Conservation (phyloP, 1,140 invertebrate species). For the Listronotus bonariensis region DNA sequence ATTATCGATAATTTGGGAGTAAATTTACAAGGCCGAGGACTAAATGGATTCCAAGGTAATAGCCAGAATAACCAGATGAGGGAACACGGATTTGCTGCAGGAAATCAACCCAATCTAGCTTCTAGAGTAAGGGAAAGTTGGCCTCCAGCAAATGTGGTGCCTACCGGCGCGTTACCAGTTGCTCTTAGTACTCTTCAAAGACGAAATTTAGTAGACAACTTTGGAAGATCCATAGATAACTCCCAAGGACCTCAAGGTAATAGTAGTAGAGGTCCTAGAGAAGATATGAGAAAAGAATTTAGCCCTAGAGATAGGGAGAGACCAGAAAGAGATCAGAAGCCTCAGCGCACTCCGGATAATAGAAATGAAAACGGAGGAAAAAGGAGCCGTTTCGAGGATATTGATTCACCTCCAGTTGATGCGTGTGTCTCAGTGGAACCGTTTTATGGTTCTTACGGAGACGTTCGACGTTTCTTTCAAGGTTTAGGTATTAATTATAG, state of each 20-base stretch:
- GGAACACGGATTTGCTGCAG: neutral
- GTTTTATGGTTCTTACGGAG: conserved; percentile 67
- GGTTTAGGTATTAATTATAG: conserved; percentile 78
- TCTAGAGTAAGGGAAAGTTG: conserved; percentile 21
- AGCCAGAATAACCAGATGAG: neutral
- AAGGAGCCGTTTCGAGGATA: conserved; percentile 3
- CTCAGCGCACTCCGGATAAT: neutral
- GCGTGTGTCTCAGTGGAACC: conserved; percentile 69
- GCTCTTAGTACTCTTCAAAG: too few species aligned
- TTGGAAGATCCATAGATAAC: too few species aligned
- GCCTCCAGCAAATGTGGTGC: conserved; percentile 23
- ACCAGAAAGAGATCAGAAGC: too few species aligned
- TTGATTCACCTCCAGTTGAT: conserved; percentile 23
- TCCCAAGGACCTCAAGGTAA: neutral
- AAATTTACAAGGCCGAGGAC: conserved; percentile 12
- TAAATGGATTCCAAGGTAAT: conserved; percentile 25
- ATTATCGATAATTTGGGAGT: conserved; percentile 1
- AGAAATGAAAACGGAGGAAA: neutral
- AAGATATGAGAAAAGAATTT: too few species aligned
- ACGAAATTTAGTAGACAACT: too few species aligned
- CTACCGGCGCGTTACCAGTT: too few species aligned
- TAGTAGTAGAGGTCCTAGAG: neutral
- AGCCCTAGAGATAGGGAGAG: neutral
- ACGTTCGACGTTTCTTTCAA: conserved; percentile 80
- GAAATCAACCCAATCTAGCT: neutral